Conservation (phyloP, 2,888 invertebrate genomes). For the Saturnia pavonia region DNA sequence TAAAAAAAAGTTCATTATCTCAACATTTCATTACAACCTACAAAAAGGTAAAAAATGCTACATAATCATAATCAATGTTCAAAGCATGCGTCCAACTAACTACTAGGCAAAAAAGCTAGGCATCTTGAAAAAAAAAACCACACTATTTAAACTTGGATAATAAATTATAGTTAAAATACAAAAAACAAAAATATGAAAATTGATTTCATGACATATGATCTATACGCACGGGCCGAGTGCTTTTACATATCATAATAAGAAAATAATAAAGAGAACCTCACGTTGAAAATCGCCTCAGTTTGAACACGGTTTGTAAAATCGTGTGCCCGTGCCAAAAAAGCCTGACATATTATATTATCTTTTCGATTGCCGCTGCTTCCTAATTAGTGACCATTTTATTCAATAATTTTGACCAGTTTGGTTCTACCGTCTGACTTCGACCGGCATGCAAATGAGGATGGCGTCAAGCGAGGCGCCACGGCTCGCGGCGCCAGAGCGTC, state of each 20-base stretch:
- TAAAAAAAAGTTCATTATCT: no score
- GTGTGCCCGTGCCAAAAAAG: background rate
- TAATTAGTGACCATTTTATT: background rate
- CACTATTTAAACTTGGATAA: no score
- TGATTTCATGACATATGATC: no score
- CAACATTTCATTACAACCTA: no score
- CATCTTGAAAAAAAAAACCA: no score
- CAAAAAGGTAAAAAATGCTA: no score
- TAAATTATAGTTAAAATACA: no score
- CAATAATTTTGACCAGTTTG: background rate
- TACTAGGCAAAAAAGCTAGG: no score
- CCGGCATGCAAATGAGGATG: conserved; percentile 37
- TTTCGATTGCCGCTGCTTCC: background rate
- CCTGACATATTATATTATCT: background rate
- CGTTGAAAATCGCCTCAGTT: background rate
- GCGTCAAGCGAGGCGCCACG: conserved; percentile 35
- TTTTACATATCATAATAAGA: background rate
- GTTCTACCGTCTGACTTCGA: conserved; percentile 11
- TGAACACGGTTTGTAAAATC: background rate
- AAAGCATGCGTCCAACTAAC: no score
- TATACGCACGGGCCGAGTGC: background rate
- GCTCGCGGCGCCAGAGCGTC: conserved; percentile 36
- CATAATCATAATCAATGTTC: no score
- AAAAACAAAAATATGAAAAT: no score
- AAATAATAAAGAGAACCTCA: background rate